Evolutionary conservation across 2,797 vertebrate species (phyloP), one percentile per base, ranked within the genome.

Genomic region (Amblyraja radiata): DNA sequence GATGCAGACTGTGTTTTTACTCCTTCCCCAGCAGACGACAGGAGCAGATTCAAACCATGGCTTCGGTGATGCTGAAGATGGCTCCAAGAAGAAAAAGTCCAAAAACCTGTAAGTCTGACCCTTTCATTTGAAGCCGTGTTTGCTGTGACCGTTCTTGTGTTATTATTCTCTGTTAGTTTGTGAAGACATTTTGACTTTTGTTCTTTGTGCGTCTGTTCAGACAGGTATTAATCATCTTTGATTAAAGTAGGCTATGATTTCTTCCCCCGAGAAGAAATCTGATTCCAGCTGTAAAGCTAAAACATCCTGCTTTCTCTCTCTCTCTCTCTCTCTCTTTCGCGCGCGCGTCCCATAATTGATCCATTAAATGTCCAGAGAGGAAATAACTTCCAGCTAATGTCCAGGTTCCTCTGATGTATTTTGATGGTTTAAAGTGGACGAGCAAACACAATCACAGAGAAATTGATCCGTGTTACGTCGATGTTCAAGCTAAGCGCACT

Each of bases 21-120:
- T 96, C 95, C 94, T 95, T 93, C 96, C 94, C 95, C 95, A 74
- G 65, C 97, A 98, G 98, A 97, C 98, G 95, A 98, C 97, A 0
- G 96, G 94, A 94, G 21, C 96, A 0, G 96, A 97, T 93, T 95
- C 97, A 79, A 93, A 96, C 93, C 97, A 97, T 95, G 97, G 96
- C 94, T 98, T 97, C 91, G 97, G 98, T 0, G 96, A 97, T 39
- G 94, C 96, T 83, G 96, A 97, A 0, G 96, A 97, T 93, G 97
- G 97, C 71, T 96, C 96, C 94, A 97, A 95, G 97, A 98, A 99
- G 96, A 98, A 98, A 95, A 97, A 96, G 94, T 96, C 97, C 97
- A 98, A 97, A 96, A 98, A 97, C 95, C 96, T 99, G 98, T 99
- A 96, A 96, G 98, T 98, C n/a, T 68, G 7, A 65, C 36, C 63